Base-by-base conservation (phyloP, 2,797 vertebrate genomes). In the Poecile montanus region DNA sequence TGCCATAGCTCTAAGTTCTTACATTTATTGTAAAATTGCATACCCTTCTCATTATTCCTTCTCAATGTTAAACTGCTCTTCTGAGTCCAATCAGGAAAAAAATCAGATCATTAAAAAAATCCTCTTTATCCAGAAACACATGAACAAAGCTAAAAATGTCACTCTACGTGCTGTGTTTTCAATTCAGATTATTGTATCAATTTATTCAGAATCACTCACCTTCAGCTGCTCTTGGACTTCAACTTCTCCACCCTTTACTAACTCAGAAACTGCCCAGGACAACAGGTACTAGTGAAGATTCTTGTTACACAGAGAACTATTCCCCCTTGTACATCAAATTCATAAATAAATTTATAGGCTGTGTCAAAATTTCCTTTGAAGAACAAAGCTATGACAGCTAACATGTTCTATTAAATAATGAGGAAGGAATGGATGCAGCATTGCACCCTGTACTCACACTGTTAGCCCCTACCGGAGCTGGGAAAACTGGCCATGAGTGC, bases 141-240 rank as follows among this genome's bases (percentile, higher is more conserved):
- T 4, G 63, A 94, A 85, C 42, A 92, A 85, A 76, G 57, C 40
- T 94, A 90, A 82, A 95, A 92, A 61, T 22, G 27, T 76, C 60
- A 79, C 26, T 85, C 22, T 45, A 57, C 36, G 13, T 20, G 18
- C 45, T 21, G 16, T 56, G 36, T n/a, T 74, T 87, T 61, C 72
- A 74, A 71, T 76, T 57, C 71, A 44, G 45, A 80, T 63, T 89
- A 87, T 91, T 82, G 7, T 10, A 85, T 10, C 74, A 82, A 65
- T 93, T 89, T 80, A 83, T 47, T 44, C 48, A 67, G 65, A 75
- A 53, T 34, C 12, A 5, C 47, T 90, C 63, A 71, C 25, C 53
- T 74, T 13, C 54, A 70, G 29, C 40, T 87, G 60, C 63, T 45
- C n/a, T 48, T 26, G 22, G 44, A 85, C 36, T 67, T 63, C 29